These are phyloP conservation scores for Mamestra brassicae DNA, from an alignment of 2,888 invertebrate species.

Conservation along the genomic window DNA sequence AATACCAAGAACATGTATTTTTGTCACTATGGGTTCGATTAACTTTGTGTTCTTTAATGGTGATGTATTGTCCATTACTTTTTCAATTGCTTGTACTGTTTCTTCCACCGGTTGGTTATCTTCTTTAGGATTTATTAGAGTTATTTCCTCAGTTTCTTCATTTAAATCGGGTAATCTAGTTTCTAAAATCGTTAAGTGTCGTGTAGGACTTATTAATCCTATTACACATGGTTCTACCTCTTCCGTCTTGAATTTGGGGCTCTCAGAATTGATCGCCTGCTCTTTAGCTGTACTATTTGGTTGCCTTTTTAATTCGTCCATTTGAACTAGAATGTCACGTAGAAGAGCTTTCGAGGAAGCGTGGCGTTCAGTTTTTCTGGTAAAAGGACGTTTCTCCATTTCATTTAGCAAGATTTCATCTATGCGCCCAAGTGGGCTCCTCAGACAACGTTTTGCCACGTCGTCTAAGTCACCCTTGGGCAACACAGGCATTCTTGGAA, in stretches of 20 bases:
- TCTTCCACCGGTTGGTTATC: not conserved
- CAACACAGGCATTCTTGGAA: not conserved
- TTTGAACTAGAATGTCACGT: conserved; percentile 26
- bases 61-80: not conserved
- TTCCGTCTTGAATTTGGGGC: not conserved
- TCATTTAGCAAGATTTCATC: conserved; percentile 72
- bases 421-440: conserved; percentile 66
- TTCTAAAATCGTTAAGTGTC: not conserved
- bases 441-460: conserved; percentile 70
- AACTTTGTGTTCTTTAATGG: not conserved
- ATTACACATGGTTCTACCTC: not conserved
- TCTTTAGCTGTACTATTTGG: not conserved
- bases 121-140: not conserved
- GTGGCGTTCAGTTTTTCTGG: not conserved
- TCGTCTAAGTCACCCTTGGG: conserved; percentile 61
- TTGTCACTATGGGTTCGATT: too few species aligned
- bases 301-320: conserved; percentile 14
- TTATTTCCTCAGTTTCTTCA: not conserved
- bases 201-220: not conserved
- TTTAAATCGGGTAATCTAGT: not conserved
- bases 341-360: not conserved
- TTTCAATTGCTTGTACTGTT: not conserved
- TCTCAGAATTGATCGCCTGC: not conserved
- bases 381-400: conserved; percentile 65
- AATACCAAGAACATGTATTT: not conserved